Conservation (phyloP, 2,113 vertebrate species). For the Chloropsis cyanopogon region DNA sequence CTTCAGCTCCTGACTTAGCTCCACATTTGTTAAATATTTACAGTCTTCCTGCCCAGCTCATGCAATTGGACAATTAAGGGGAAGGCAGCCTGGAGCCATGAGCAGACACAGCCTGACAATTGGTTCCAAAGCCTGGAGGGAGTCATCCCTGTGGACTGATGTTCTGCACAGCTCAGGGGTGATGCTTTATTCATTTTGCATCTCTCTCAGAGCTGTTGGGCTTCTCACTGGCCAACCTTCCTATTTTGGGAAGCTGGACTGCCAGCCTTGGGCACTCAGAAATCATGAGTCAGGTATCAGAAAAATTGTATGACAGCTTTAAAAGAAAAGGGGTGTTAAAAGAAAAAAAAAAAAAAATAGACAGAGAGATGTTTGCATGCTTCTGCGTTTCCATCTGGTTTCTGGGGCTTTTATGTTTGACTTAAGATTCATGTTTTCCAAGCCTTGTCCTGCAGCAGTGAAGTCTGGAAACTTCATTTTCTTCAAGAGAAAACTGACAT, state of each 20-base stretch:
- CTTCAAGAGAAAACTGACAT: not conserved
- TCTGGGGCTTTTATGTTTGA: not conserved
- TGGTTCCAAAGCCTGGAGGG: not conserved
- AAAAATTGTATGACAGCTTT: not conserved
- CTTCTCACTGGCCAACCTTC: not conserved
- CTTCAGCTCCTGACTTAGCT: not conserved
- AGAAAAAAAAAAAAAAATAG: not conserved
- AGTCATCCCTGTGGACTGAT: not conserved
- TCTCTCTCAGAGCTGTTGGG: rapidly evolving
- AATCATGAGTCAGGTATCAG: not conserved
- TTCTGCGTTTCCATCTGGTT: not conserved
- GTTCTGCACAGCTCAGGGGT: not conserved
- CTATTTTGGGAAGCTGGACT: not conserved
- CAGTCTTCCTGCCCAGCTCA: not conserved
- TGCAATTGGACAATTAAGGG: not conserved
- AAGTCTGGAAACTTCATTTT: constrained; percentile 38
- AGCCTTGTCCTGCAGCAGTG: not conserved
- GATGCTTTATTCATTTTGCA: not conserved
- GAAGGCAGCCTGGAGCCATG: not conserved
- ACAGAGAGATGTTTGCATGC: not conserved
- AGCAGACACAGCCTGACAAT: not conserved
- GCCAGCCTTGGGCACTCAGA: not conserved
- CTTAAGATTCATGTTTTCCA: constrained; percentile 13
- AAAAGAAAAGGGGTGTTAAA: not conserved
- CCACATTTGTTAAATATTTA: not conserved